Conservation (phyloP, 2,797 vertebrate species). For the Catharus ustulatus region DNA sequence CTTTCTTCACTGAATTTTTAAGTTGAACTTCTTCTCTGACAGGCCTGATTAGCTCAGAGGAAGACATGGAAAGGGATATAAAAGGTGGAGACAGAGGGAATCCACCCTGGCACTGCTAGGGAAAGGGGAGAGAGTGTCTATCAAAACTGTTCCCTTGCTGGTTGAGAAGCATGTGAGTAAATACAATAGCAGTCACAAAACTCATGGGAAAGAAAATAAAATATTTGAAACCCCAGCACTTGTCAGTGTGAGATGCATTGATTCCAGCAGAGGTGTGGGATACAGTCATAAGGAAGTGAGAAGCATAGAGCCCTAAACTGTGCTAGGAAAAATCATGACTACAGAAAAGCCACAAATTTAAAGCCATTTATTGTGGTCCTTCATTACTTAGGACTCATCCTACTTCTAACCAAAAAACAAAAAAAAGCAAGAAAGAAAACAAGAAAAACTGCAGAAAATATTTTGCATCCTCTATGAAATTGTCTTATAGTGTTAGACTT, state of each 20-base stretch:
- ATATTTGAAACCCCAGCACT: conserved; percentile 28
- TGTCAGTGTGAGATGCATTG: background rate
- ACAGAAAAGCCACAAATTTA: background rate
- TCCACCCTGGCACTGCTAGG: accelerated
- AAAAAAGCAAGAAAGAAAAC: too few relatives aligned
- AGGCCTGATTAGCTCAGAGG: background rate
- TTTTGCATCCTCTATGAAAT: background rate
- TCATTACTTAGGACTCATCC: background rate
- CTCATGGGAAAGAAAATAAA: conserved; percentile 66
- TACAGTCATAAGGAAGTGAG: background rate
- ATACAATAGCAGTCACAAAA: conserved; percentile 17
- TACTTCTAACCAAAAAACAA: background rate
- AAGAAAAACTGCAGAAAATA: background rate
- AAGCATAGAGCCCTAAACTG: background rate
- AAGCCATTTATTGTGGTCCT: background rate
- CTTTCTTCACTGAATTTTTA: background rate
- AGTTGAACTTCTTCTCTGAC: background rate
- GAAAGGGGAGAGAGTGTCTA: background rate
- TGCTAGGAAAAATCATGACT: background rate
- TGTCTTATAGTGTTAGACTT: background rate
- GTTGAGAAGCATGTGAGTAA: conserved; percentile 61
- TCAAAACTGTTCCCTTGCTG: background rate
- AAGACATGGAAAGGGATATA: background rate
- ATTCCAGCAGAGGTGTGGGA: background rate
- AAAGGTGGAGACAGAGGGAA: background rate